These are phyloP conservation scores for Moxostoma hubbsi DNA, from an alignment of 2,797 vertebrate genomes.

Conservation along the genomic window DNA sequence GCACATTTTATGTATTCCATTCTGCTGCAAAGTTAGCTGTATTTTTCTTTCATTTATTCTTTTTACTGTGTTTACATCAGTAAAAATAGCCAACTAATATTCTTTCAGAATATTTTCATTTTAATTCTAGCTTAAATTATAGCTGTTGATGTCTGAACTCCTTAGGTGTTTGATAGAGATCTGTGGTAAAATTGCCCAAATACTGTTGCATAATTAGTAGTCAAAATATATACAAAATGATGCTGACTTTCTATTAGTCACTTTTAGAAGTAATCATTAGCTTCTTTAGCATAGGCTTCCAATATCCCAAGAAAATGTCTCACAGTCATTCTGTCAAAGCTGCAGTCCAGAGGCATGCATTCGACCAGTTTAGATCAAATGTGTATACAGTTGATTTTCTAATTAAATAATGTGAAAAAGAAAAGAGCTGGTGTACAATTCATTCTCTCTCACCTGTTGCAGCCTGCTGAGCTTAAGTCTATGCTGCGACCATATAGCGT, in stretches of 20 bases:
- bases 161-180: too few relatives aligned
- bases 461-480: background rate
- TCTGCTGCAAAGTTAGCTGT: too few relatives aligned
- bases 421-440: background rate
- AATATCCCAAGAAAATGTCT: background rate
- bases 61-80: too few relatives aligned
- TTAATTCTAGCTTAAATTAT: too few relatives aligned
- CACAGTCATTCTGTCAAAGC: slow-evolving; percentile 7
- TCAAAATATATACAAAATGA: background rate
- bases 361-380: background rate
- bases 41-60: too few relatives aligned
- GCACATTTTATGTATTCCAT: too few relatives aligned
- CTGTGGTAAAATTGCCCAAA: too few relatives aligned
- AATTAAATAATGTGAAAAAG: slow-evolving; percentile 15
- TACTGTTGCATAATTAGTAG: too few relatives aligned
- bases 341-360: background rate
- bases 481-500: slow-evolving; percentile 8
- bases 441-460: slow-evolving; percentile 25
- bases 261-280: background rate
- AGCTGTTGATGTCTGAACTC: too few relatives aligned
- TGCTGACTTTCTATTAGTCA: background rate
- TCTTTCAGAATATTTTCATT: too few relatives aligned
- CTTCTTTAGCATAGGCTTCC: background rate
- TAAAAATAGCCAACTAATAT: too few relatives aligned
- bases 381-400: background rate